Base-by-base conservation (phyloP, 2,888 invertebrate species). In the Arrhopalites spinosus region DNA sequence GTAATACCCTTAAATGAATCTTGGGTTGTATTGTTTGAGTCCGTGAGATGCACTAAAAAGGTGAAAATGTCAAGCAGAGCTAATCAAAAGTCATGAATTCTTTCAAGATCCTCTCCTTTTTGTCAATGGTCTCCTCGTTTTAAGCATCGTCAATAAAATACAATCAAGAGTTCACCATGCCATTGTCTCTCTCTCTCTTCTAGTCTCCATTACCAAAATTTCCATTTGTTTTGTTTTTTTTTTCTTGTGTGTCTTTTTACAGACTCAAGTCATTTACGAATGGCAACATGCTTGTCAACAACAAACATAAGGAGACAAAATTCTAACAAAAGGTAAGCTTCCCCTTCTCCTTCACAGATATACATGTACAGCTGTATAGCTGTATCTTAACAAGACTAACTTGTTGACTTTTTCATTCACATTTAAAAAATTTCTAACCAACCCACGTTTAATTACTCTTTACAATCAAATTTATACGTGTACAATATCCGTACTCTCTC, bases 201-300 rank as follows among this genome's bases (percentile, higher is more conserved):
- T 29, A 50, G 5, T 59, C 25, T 27, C 25, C 27, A 59, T 25
- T 59, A 23, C 50, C 27, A 59, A 36, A 36, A 36, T 36, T 59
- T 2, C 25, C 25, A 59, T 59, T 53, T 73, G n/a, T 70, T 69
- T 69, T 67, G 27, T 30, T 27, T 17, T 56, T 43, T 68, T 53
- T 36, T 63, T 47, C 47, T 63, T 53, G 23, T 63, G 53, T 61
- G 47, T 75, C 50, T 69, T 78, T 47, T 78, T 77, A 67, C 82
- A 83, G 83, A 78, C 78, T 79, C 82, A 79, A 81, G 78, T 82
- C 81, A 82, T 80, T 81, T 79, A 82, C 83, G 82, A 81, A 83
- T 83, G 83, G 82, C 83, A 83, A 83, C 81, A 83, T 83, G 83
- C 81, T 82, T 82, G 82, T 82, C 83, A 83, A 78, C 81, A 82